phyloP scores from a whole-genome alignment of 2,888 invertebrate species.

The Busseola fusca region DNA sequence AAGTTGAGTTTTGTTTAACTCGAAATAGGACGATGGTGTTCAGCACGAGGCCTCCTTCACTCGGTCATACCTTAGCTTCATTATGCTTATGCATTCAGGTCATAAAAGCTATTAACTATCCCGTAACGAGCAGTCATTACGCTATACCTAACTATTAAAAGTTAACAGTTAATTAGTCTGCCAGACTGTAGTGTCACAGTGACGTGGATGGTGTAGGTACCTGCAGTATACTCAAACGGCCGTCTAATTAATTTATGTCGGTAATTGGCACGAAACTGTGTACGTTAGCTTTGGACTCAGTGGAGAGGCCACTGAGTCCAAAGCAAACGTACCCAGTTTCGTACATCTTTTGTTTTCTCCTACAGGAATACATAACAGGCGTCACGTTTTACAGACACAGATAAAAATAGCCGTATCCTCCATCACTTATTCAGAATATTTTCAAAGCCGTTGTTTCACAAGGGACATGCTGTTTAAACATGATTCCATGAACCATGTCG shows the following conservation, averaged over 20 bases:
- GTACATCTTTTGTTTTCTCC: not conserved
- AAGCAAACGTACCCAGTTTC: not conserved
- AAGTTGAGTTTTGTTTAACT: too few species aligned
- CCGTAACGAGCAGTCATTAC: slow-evolving; percentile 37
- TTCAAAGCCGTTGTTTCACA: slow-evolving; percentile 36
- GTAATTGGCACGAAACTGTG: too few species aligned
- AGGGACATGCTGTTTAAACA: slow-evolving; percentile 30
- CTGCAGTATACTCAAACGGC: slow-evolving; percentile 12
- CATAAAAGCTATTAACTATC: slow-evolving; percentile 44
- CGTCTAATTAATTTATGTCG: slow-evolving; percentile 21
- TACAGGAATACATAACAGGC: not conserved
- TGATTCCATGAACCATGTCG: slow-evolving; percentile 28
- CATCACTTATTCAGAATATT: slow-evolving; percentile 55
- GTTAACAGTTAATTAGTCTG: slow-evolving; percentile 40
- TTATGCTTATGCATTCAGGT: slow-evolving; percentile 40
- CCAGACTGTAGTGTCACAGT: slow-evolving; percentile 12
- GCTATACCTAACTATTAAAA: slow-evolving; percentile 28
- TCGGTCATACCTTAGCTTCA: not conserved
- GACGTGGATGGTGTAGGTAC: slow-evolving; percentile 25
- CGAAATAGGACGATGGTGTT: too few species aligned
- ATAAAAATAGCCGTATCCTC: slow-evolving; percentile 14
- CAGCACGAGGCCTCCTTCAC: too few species aligned
- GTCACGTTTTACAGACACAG: slow-evolving; percentile 16
- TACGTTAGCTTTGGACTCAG: too few species aligned
- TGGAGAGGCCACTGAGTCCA: too few species aligned